These are phyloP conservation scores for Brevimyrus niger DNA, from an alignment of 2,113 vertebrate species.

Conservation along the genomic window DNA sequence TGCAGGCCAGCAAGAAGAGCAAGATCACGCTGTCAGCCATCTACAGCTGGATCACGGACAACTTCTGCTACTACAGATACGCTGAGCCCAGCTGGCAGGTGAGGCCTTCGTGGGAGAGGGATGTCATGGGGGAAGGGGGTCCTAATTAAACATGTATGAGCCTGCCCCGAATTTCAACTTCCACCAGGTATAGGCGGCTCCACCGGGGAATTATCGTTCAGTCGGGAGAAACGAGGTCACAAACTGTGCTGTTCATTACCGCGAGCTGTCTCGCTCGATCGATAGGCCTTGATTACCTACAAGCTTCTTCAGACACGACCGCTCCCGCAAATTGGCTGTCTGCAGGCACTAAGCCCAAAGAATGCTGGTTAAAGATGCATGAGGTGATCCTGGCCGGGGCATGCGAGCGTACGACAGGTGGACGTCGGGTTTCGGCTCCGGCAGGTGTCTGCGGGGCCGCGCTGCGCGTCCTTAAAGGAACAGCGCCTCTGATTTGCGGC, in stretches of 20 bases:
- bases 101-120: background rate
- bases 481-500: background rate
- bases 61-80: constrained; percentile 49
- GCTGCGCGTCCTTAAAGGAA: constrained; percentile 11
- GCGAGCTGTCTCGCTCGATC: background rate
- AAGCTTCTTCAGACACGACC: background rate
- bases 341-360: background rate
- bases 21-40: constrained; percentile 47
- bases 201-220: background rate
- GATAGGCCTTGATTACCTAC: background rate
- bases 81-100: constrained; percentile 55
- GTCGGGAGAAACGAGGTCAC: background rate
- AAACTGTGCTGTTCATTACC: background rate
- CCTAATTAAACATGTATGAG: background rate
- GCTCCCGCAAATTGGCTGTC: background rate
- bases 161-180: background rate
- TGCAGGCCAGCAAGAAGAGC: constrained; percentile 41
- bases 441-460: background rate
- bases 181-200: background rate
- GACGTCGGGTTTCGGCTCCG: background rate
- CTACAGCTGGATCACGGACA: constrained; percentile 50
- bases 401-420: constrained; percentile 10
- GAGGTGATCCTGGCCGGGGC: background rate
- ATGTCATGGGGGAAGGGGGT: background rate
- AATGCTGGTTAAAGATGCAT: constrained; percentile 17